Base-by-base conservation (phyloP, 1,140 invertebrate genomes). In the Kradibia gibbosae region DNA sequence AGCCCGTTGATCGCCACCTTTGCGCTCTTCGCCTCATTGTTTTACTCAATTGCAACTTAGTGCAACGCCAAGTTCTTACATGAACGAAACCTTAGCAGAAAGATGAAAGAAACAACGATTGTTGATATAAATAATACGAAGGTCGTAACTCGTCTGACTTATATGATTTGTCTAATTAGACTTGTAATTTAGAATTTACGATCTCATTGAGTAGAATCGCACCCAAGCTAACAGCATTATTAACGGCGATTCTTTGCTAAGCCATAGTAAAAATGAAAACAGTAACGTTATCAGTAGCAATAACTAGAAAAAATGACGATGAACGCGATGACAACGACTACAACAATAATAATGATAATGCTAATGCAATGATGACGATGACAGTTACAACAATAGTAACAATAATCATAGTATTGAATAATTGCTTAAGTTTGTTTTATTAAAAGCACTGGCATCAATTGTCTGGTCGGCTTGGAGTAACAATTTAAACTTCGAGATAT, bases 101-200 rank as follows among this genome's bases (percentile, higher is more conserved):
- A 55, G 11, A 31, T 0, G 31, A 25, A n/a, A 72, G 39, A 72
- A 17, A 13, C 42, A 13, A 31, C 70, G 28, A 72, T 55, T n/a
- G 31, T 36, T 55, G 25, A 55, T 76, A 45, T 45, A 60, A 76
- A 76, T 76, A 60, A 45, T 34, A 10, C 31, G 73, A 76, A 76
- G 73, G 73, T 60, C 53, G 53, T 60, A 55, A 45, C 45, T 73
- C 48, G 72, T 74, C 72, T 48, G 48, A 1, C 48, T 42, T 25
- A 48, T 28, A 34, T 15, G 36, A 53, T 73, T 71, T 45, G 42
- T 53, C 28, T 45, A 73, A 73, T 73, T 74, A 34, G 70, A 28
- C 42, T 48, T 45, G 10, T 31, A 55, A 50, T 55, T 50, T 55
- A 11, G 72, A n/a, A 67, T 67, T 39, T 28, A 48, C 42, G 50